Base-by-base conservation (phyloP, 2,113 vertebrate genomes). In the Ia io region DNA sequence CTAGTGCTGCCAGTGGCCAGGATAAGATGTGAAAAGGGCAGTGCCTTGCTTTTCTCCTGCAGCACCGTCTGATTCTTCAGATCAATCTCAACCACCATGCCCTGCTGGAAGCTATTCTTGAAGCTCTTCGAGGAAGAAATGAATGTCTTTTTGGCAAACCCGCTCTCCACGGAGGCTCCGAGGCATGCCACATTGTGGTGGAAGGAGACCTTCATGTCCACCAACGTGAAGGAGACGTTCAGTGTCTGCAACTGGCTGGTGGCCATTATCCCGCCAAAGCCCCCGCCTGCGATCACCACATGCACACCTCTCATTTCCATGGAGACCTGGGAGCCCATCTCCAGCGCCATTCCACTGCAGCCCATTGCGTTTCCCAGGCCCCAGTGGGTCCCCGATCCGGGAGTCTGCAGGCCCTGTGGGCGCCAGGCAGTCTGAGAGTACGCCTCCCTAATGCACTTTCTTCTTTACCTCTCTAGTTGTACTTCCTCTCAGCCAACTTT, bases 171-270 rank as follows among this genome's bases (percentile, higher is more conserved):
- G 0, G 99, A 98, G 23, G 99, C 99, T 0, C 99, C 97, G 30
- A 99, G 98, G 1, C 99, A 98, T 0, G 98, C 99, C 74, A 98
- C 97, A 12, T 99, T 99, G 98, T 99, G 99, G 88, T 99, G 99
- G 90, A 99, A 99, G 3, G 99, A 98, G 23, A 99, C 99, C 76
- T 98, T 98, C 96, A 97, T 49, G 95, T 99, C 99, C 94, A 99
- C 98, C 90, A 99, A 97, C n/a, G 98, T 96, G 97, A 99, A 99
- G 6, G 98, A 98, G 13, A 99, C 1, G 2, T 95, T 98, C 69
- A 95, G 77, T 0, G 98, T 97, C 56, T 98, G 98, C 6, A 99
- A 98, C 53, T 98, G 97, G 90, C 97, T 98, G 93, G 99, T 98
- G 0, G 99, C 99, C 0, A 98, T 98, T 0, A 98, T 98, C 5